Percentiles rank a stretch among this genome's conserved stretches.
Evolutionary conservation across 2,113 vertebrate species (phyloP).

Genomic region (Brienomyrus brachyistius): DNA sequence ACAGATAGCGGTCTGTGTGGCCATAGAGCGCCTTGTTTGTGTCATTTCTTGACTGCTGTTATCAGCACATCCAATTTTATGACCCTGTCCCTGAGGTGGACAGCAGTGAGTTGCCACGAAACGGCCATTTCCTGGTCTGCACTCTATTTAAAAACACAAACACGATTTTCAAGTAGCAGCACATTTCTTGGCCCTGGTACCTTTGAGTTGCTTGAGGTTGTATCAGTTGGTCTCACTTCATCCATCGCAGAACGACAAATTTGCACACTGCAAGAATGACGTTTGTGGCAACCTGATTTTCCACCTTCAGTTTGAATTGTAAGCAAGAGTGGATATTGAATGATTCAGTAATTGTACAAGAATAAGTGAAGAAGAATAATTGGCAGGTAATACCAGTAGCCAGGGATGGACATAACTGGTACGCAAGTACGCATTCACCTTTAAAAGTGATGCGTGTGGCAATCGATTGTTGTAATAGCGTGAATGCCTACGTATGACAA

Average conservation of each 20-base stretch:
- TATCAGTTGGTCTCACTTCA: not conserved
- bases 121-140: not conserved
- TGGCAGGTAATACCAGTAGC: not conserved
- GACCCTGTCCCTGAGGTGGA: conserved; percentile 7
- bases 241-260: not conserved
- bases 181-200: not conserved
- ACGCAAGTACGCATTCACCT: no score
- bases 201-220: not conserved
- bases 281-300: no score
- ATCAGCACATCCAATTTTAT: conserved; percentile 5
- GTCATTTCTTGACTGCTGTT: conserved; percentile 27
- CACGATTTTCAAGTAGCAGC: not conserved
- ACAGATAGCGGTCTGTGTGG: not conserved
- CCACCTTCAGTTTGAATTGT: not conserved
- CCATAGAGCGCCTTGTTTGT: conserved; percentile 8
- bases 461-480: no score
- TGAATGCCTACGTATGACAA: no score
- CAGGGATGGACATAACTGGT: not conserved
- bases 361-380: not conserved
- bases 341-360: not conserved
- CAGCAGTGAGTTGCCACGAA: not conserved
- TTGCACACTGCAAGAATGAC: not conserved
- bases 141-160: conserved; percentile 2
- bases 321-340: not conserved
- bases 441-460: no score